phyloP scores from a whole-genome alignment of 2,888 invertebrate genomes.

The Eledona agricola region DNA sequence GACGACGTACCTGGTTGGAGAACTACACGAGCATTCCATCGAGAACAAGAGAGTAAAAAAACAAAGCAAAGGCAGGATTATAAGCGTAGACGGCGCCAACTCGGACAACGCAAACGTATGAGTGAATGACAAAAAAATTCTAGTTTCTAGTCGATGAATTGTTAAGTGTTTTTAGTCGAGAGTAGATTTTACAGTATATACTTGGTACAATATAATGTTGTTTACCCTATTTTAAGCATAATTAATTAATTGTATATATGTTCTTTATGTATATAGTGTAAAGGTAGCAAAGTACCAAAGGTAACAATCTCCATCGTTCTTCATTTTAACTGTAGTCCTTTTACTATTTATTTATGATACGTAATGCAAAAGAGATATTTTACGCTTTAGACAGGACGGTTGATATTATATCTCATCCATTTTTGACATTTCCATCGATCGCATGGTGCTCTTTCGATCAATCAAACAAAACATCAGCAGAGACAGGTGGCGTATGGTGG shows the following conservation, averaged over 20 bases:
- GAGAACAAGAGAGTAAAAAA: slow-evolving; percentile 16
- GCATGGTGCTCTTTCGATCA: slow-evolving; percentile 25
- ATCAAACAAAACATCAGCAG: no score
- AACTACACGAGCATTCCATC: slow-evolving; percentile 46
- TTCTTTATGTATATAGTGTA: slow-evolving; percentile 35
- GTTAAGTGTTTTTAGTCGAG: slow-evolving; percentile 39
- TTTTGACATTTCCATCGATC: slow-evolving; percentile 28
- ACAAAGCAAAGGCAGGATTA: slow-evolving; percentile 10
- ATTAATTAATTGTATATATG: slow-evolving; percentile 34
- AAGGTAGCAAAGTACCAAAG: slow-evolving; percentile 36
- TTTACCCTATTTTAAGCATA: slow-evolving; percentile 26
- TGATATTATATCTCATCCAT: slow-evolving; percentile 16
- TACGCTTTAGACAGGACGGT: slow-evolving; percentile 6
- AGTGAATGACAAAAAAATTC: slow-evolving; percentile 43
- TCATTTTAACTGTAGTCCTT: slow-evolving; percentile 15
- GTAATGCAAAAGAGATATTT: slow-evolving; percentile 12
- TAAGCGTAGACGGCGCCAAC: slow-evolving; percentile 17
- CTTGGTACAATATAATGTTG: slow-evolving; percentile 28
- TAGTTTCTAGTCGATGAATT: slow-evolving; percentile 50
- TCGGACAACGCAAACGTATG: slow-evolving; percentile 39
- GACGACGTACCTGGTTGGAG: slow-evolving; percentile 35
- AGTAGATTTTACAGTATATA: slow-evolving; percentile 31
- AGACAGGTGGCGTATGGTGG: neutral
- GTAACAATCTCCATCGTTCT: slow-evolving; percentile 31
- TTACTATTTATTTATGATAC: slow-evolving; percentile 26